A percentile compares a stretch with the other conserved stretches of the same genome.
phyloP scores from a whole-genome alignment of 2,797 vertebrate genomes.

The Borostomias antarcticus region DNA sequence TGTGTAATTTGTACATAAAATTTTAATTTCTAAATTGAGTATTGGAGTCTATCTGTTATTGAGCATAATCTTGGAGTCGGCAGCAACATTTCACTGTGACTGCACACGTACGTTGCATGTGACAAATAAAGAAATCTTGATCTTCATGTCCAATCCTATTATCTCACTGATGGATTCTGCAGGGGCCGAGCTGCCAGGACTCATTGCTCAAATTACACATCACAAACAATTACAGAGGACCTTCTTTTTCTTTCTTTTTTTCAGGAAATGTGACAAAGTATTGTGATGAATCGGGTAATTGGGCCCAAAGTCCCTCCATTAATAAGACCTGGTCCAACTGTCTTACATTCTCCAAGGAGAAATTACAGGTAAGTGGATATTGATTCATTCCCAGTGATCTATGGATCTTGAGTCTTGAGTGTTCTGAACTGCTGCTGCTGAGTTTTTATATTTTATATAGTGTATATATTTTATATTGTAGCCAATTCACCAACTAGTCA shows the following conservation, averaged over 20 bases:
- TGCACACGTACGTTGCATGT: too few species aligned
- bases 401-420: background rate
- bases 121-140: too few species aligned
- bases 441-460: too few species aligned
- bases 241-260: constrained; percentile 30
- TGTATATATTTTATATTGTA: too few species aligned
- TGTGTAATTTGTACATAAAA: too few species aligned
- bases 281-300: constrained; percentile 88
- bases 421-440: background rate
- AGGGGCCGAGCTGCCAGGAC: constrained; percentile 13
- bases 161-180: constrained; percentile 16
- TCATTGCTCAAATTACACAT: constrained; percentile 27
- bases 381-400: constrained; percentile 17
- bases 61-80: too few species aligned
- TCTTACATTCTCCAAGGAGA: constrained; percentile 80
- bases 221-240: constrained; percentile 20
- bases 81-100: too few species aligned
- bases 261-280: constrained; percentile 89
- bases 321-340: constrained; percentile 87
- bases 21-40: too few species aligned
- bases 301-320: constrained; percentile 83
- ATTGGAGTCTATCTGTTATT: too few species aligned
- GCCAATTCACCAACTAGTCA: too few species aligned
- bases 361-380: constrained; percentile 77
- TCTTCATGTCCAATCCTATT: constrained; percentile 7